Evolutionary conservation across 2,888 invertebrate genomes (phyloP), one percentile per base, ranked within the genome.

Genomic region (Lamellibrachia columna): DNA sequence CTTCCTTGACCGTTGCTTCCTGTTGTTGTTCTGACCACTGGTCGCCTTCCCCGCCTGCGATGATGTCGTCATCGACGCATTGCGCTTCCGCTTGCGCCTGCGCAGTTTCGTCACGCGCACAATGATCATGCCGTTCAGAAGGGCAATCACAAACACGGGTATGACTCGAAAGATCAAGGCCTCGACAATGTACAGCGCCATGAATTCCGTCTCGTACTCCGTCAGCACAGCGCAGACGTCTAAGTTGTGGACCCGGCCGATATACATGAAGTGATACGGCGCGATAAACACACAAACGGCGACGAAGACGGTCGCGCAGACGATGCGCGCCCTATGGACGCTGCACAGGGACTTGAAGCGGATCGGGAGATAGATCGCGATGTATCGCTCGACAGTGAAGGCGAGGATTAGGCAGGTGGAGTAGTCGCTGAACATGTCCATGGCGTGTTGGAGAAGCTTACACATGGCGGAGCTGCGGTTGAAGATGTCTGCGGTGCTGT

Each of bases 301-400:
- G 8, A 92, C 60, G 55, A 93, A 92, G 15, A 92, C 90, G 3
- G 52, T 8, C 2, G 92, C 11, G 92, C 93, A 93, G 8, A 90
- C 92, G 28, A 93, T 60, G 2, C 92, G 55, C 11, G 94, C 93
- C 4, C 94, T 75, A 53, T 40, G 53, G 1, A 93, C 93, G 15
- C 93, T 94, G 53, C 94, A 94, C 40, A 94, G 91, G 52, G 93
- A 93, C 53, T 93, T 93, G 92, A 94, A 94, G 90, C 93, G 92
- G 11, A 94, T 90, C n/a, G 94, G 93, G 75, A 92, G 90, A 93
- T 94, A 93, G 92, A 92, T 91, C 6, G 94, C 94, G 28, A 94
- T 93, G 92, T 91, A 94, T 0, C 94, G 91, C 91, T 94, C 94
- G 15, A 93, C 90, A 52, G 94, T 94, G 92, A 94, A 94, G n/a